phyloP scores from a whole-genome alignment of 2,888 invertebrate genomes.

The Ectropis crepuscularia region DNA sequence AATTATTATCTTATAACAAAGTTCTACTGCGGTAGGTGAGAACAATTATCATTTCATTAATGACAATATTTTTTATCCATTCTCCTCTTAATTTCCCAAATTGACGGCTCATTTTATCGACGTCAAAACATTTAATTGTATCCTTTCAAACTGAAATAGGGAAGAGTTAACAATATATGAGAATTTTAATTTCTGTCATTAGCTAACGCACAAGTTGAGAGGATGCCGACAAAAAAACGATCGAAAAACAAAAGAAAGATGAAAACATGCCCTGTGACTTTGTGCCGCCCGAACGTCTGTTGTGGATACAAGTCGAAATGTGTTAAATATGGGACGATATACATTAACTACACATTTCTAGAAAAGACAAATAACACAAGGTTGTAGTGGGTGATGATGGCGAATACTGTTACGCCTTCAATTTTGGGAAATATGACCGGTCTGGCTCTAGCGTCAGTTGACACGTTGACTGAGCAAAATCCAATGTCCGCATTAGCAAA shows the following conservation, averaged over 20 bases:
- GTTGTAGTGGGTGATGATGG: not conserved
- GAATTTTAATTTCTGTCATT: slow-evolving; percentile 82
- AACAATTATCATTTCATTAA: slow-evolving; percentile 33
- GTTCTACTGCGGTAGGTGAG: slow-evolving; percentile 25
- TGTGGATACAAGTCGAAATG: slow-evolving; percentile 79
- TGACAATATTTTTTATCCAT: slow-evolving; percentile 29
- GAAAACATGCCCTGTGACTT: slow-evolving; percentile 71
- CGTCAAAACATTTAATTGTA: slow-evolving; percentile 69
- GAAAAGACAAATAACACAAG: slow-evolving; percentile 44
- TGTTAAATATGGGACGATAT: slow-evolving; percentile 72
- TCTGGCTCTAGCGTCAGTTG: no score
- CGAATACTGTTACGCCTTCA: no score
- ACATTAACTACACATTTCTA: slow-evolving; percentile 42
- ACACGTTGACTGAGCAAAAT: no score
- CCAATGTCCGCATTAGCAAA: no score
- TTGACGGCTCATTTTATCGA: slow-evolving; percentile 40
- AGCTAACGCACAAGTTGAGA: slow-evolving; percentile 69
- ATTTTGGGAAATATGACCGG: no score
- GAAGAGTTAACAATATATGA: slow-evolving; percentile 74
- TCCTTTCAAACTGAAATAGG: slow-evolving; percentile 59
- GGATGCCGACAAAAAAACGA: slow-evolving; percentile 70
- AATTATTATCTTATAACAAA: no score
- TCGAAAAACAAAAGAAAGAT: slow-evolving; percentile 56
- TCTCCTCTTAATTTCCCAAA: slow-evolving; percentile 29
- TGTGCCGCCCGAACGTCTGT: slow-evolving; percentile 65